Conservation (phyloP, 2,797 vertebrate species). For the Mormyrops boulengeri region DNA sequence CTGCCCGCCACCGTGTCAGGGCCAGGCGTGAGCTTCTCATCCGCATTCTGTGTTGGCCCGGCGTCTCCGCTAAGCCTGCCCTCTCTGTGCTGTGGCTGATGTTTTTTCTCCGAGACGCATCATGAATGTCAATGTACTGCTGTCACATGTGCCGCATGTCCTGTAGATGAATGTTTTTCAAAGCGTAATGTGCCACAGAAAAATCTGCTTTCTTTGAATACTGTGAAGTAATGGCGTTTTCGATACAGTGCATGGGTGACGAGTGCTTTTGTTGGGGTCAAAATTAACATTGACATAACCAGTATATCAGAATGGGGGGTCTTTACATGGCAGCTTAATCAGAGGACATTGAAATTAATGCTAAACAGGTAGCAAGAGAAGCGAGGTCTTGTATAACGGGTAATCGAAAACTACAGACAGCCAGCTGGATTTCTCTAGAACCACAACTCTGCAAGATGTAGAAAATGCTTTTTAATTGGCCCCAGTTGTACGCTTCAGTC, state of each 20-base stretch:
- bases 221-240: not conserved
- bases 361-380: not conserved
- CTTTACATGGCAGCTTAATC: not conserved
- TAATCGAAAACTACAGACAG: not conserved
- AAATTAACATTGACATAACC: not conserved
- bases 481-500: not conserved
- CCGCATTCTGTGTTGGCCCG: not conserved
- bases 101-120: not conserved
- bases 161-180: not conserved
- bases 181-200: not conserved
- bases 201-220: not conserved
- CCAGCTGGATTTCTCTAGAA: not conserved
- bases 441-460: not conserved
- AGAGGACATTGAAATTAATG: not conserved
- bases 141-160: not conserved
- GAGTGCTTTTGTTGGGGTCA: not conserved
- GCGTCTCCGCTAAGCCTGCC: not conserved
- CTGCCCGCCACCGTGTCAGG: not conserved
- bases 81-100: not conserved
- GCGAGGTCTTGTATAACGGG: not conserved
- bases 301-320: not conserved
- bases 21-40: not conserved
- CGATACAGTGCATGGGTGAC: not conserved
- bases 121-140: not conserved
- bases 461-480: not conserved